Evolutionary conservation across 2,888 invertebrate species (phyloP), one percentile per base, ranked within the genome.

Genomic region (Trissoscelio sp.): DNA sequence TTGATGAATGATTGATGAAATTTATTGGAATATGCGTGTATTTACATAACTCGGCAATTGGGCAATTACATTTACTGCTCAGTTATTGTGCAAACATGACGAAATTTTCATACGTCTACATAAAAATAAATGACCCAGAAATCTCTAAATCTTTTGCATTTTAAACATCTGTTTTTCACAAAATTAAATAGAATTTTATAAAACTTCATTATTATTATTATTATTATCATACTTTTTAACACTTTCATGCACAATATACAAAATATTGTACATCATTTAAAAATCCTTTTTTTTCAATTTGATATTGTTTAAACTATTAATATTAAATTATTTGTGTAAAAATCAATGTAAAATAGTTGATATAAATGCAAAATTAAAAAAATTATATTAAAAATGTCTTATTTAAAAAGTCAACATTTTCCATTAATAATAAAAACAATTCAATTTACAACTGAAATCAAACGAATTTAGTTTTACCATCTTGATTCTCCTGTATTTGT

Each of bases 1-100:
- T 28, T n/a, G 44, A 28, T 60, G 16, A 14, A 60, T 60, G 60
- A 60, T 60, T 60, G 28, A 60, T 60, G 60, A 60, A 24, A 60
- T 28, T 60, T 37, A 60, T 60, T 16, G 28, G 28, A 42, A 24
- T 64, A 16, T n/a, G 20, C n/a, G 16, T 12, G 34, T 14, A 64
- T 64, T 64, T 64, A 34, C 62, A 64, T 48, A 64, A 31, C 11
- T 28, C 6, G 12, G 6, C 34, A 34, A 20, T 48, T 48, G 18
- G 46, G 6, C 28, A 31, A 20, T 44, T 44, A 44, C 60, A 18
- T 18, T 11, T 31, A 34, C 58, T 4, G 12, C 14, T 42, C 12
- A n/a, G 1, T 24, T 24, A 39, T 58, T 58, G 58, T 58, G 42
- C 24, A 42, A 58, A 60, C 14, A 34, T 37, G 20, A 20, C 37